A percentile compares a stretch with the other conserved stretches of the same genome.
phyloP scores from a whole-genome alignment of 2,113 vertebrate genomes.

The Rhea americana region DNA sequence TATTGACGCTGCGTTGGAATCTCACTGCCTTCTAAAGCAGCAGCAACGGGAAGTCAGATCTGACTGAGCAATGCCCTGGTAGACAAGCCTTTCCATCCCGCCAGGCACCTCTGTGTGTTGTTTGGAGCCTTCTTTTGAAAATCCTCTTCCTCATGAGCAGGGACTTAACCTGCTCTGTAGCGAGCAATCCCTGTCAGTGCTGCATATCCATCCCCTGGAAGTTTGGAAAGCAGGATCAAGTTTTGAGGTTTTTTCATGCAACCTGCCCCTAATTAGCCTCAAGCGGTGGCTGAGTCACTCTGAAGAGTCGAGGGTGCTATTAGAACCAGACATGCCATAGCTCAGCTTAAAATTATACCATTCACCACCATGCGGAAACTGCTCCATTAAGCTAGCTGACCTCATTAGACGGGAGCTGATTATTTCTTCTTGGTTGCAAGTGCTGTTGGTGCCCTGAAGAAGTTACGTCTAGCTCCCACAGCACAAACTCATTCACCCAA shows the following conservation, averaged over 20 bases:
- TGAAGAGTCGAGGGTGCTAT: conserved; percentile 40
- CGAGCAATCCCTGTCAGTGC: not conserved
- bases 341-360: conserved; percentile 52
- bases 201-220: not conserved
- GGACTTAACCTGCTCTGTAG: not conserved
- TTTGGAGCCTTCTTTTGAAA: not conserved
- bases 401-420: conserved; percentile 46
- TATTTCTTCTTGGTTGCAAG: conserved; percentile 1
- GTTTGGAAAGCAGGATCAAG: conserved; percentile 29
- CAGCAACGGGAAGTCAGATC: not conserved
- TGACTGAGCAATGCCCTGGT: rapidly evolving
- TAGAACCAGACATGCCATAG: conserved; percentile 53
- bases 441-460: not conserved
- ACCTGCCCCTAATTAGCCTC: conserved; percentile 55
- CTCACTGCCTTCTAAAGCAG: not conserved
- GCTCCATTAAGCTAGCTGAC: conserved; percentile 55
- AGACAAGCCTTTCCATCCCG: not conserved
- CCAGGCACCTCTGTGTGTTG: not conserved
- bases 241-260: not conserved
- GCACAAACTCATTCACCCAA: not conserved
- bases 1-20: not conserved
- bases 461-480: not conserved
- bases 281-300: conserved; percentile 44
- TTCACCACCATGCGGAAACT: conserved; percentile 18
- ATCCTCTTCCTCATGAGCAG: not conserved